Evolutionary conservation across 2,888 invertebrate genomes (phyloP).

Genomic region (Cephus spinipes): DNA sequence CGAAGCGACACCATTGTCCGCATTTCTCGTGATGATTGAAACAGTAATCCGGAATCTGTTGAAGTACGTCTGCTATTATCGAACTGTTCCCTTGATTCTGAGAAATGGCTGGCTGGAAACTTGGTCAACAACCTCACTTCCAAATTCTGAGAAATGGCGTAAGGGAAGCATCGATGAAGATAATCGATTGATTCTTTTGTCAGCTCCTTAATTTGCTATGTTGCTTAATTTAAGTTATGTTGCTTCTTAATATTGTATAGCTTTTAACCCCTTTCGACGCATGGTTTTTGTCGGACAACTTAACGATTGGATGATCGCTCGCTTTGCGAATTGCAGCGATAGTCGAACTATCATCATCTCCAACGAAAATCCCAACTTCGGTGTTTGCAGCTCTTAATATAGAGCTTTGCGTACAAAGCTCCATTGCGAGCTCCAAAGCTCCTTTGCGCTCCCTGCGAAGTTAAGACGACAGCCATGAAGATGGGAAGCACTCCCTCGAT

Average conservation of each 20-base stretch:
- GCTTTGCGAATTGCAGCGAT: conserved; percentile 11
- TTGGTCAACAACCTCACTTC: too few species aligned
- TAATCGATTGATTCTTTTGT: conserved; percentile 16
- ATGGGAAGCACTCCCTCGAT: too few species aligned
- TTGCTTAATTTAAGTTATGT: too few species aligned
- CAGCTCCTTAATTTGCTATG: too few species aligned
- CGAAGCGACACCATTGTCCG: background rate
- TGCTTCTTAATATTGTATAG: conserved; percentile 9
- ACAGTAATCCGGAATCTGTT: too few species aligned
- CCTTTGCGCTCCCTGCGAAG: too few species aligned
- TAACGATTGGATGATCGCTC: conserved; percentile 14
- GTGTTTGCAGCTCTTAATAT: conserved; percentile 2
- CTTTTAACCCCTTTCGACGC: conserved; percentile 14
- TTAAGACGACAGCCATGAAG: too few species aligned
- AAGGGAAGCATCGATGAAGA: conserved; percentile 23
- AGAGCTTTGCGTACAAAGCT: too few species aligned
- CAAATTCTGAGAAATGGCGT: conserved; percentile 17
- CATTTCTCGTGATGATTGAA: background rate
- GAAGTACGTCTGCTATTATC: background rate
- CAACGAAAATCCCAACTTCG: conserved; percentile 19
- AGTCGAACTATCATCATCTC: conserved; percentile 24
- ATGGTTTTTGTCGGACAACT: conserved; percentile 22
- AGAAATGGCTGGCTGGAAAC: too few species aligned
- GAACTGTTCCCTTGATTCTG: conserved; percentile 22
- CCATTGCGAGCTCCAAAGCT: too few species aligned